Evolutionary conservation across 2,888 invertebrate species (phyloP), one percentile per base, ranked within the genome.

Genomic region (Drosophila tripunctata): DNA sequence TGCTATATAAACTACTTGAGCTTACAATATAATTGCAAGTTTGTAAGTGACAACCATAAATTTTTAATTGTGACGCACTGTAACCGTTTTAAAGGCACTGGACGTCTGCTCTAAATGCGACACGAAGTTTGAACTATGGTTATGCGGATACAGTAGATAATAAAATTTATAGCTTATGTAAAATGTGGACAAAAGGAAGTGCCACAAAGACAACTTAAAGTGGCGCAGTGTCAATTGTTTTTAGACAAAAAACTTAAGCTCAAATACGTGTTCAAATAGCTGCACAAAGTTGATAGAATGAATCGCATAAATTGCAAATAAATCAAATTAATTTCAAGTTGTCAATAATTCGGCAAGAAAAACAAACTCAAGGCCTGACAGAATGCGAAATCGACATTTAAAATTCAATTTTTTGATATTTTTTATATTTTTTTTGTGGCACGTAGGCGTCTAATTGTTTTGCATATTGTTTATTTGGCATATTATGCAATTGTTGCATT

Each of bases 381-480:
- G 52, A 73, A 56, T 48, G 38, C 17, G 22, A 61, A 40, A 48
- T 43, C 47, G 57, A 52, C 54, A 70, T 51, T 61, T 75, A 45
- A 51, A 68, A 64, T 50, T 65, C 35, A 58, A 35, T 33, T 63
- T 40, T 8, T 5, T 3, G 24, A 2, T 8, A 10, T 10, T 27
- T 27, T 10, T 22, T 10, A 10, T 27, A 8, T 27, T 15, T 31
- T 45, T 33, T 55, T 31, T 40, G 54, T 33, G 55, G 68, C 77
- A 83, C 69, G 87, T 80, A 87, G 80, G 87, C 80, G 80, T 80
- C 64, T 80, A 80, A 80, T 86, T 80, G 80, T 83, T 79, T 62
- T 65, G 71, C 65, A 75, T 47, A 66, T 67, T 70, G 67, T 62
- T 63, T 67, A 61, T 72, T 60, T 76, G 54, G 65, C 63, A 38